Base-by-base conservation (phyloP, 2,113 vertebrate species). In the Etheostoma spectabile region DNA sequence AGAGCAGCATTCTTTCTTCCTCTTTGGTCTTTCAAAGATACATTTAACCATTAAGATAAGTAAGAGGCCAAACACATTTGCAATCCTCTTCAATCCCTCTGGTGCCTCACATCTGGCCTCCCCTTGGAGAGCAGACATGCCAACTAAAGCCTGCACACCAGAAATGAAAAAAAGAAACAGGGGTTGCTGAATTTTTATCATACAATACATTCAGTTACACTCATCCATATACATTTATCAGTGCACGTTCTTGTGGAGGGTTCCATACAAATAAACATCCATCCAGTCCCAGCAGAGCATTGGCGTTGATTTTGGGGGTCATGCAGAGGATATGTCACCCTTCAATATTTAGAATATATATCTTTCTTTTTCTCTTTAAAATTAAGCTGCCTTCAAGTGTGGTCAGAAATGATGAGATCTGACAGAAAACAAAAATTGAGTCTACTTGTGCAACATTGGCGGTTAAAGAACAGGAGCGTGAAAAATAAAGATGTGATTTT, bases 91-190 rank as follows among this genome's bases (percentile, higher is more conserved):
- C 69, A 70, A 16, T 87, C 86, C 94, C 93, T 94, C 87, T 59
- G 74, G 90, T 83, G 92, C 91, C 93, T 90, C 93, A 94, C 95
- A 95, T 96, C 95, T 96, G 96, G 95, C 95, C 93, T 95, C 90
- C 88, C 84, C 87, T 86, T 84, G 86, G 87, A 89, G 83, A 92
- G 92, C 89, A 93, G 86, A 90, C 74, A 92, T 93, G 90, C 92
- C 94, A 95, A 93, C 94, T 92, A 95, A 96, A 93, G 91, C 84
- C 84, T 86, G 78, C 72, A 85, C 80, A 82, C 56, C 69, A 91
- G 87, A 93, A 56, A 13, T 81, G 80, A 83, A 89, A 79, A 79
- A 70, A 12, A 82, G 68, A 78, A 53, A 72, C 75, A 13, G 18
- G 68, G 62, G 65, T 65, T 46, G 16, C 1, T 21, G 68, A 71